These are phyloP conservation scores for Urocyon cinereoargenteus DNA, from an alignment of 2,797 vertebrate genomes.

Conservation along the genomic window DNA sequence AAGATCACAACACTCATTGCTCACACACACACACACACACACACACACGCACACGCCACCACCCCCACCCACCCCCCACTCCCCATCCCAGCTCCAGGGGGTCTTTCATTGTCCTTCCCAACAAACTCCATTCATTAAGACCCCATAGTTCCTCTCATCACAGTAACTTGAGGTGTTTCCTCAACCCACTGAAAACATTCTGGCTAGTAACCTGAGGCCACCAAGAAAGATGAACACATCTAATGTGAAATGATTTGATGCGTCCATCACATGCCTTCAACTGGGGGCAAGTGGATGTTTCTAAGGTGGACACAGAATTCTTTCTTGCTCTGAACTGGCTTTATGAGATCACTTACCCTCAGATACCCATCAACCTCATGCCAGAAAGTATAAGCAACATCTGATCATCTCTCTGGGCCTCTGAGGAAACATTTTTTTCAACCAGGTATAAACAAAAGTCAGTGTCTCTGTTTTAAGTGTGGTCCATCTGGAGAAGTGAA, in stretches of 20 bases:
- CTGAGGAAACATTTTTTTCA: not conserved
- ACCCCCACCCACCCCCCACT: no score
- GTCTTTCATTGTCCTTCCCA: not conserved
- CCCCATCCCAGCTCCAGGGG: not conserved
- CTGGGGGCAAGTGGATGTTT: not conserved
- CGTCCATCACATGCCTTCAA: not conserved
- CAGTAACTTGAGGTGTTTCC: not conserved
- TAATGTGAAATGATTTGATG: not conserved
- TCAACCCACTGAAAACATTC: not conserved
- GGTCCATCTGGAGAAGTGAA: slow-evolving; percentile 43
- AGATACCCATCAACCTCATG: not conserved
- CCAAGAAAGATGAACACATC: not conserved
- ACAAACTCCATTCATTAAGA: not conserved
- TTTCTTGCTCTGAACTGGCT: not conserved
- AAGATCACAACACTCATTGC: not conserved
- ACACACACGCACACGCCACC: no score
- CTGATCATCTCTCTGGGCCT: not conserved
- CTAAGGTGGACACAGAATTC: not conserved
- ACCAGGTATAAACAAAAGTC: slow-evolving; percentile 61
- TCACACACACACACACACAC: no score
- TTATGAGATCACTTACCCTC: not conserved
- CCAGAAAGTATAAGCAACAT: slow-evolving; percentile 12
- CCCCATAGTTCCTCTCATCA: not conserved
- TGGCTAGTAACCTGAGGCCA: not conserved
- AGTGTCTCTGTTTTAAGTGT: not conserved